These are phyloP conservation scores for Caradrina kadenii DNA, from an alignment of 2,888 invertebrate genomes.

Conservation along the genomic window DNA sequence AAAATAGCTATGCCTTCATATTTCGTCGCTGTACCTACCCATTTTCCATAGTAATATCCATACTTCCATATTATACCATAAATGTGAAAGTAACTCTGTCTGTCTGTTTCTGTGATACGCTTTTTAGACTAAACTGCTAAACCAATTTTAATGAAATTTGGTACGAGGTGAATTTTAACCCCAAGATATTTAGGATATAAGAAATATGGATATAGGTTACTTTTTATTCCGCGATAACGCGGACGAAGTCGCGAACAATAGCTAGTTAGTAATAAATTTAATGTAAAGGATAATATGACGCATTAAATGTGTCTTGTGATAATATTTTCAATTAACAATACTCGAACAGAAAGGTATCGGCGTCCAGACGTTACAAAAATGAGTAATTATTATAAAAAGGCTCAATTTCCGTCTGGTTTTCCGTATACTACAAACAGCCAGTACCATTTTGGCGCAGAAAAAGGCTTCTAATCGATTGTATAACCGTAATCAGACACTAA, in stretches of 20 bases:
- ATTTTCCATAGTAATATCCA: no score
- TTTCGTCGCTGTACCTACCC: neutral
- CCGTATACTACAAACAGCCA: neutral
- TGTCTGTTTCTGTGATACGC: no score
- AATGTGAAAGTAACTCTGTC: no score
- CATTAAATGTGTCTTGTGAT: neutral
- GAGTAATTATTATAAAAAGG: neutral
- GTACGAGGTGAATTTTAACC: no score
- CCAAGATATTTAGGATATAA: no score
- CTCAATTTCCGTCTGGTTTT: neutral
- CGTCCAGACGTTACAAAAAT: neutral
- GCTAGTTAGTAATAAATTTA: neutral
- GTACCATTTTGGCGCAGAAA: neutral
- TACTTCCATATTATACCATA: no score
- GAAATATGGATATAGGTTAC: no score
- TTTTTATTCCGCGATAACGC: no score
- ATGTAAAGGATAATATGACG: neutral
- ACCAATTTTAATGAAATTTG: no score
- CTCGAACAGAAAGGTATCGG: neutral
- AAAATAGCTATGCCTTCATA: slow-evolving; percentile 17
- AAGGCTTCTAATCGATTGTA: slow-evolving; percentile 25
- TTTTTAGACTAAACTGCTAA: no score
- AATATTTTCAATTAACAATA: neutral
- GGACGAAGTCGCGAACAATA: no score
- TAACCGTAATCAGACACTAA: slow-evolving; percentile 19